Base-by-base conservation (phyloP, 1,140 invertebrate genomes). In the Meloidogyne chitwoodi region DNA sequence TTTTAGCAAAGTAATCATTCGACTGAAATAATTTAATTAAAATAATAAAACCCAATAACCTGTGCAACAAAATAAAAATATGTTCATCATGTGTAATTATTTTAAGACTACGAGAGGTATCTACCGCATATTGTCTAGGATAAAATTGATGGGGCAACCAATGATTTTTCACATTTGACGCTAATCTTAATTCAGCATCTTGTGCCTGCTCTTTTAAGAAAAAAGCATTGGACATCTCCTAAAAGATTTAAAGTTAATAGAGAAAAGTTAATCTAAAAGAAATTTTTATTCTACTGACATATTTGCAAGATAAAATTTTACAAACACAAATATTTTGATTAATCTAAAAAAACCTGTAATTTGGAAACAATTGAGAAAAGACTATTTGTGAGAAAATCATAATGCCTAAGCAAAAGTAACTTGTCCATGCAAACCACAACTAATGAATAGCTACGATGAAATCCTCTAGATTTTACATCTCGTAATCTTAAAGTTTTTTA, bases 111-210 rank as follows among this genome's bases (percentile, higher is more conserved):
- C 79, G 22, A 16, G 73, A 72, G 11, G 79, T 80, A 44, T 80
- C 79, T 24, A 82, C 10, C 0, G 79, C 27, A 65, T 75, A 56
- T 27, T 70, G 72, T 10, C 63, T 64, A 14, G 79, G 67, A 48
- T 82, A 80, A 38, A 80, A 80, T n/a, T 81, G 81, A 6, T 77
- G 72, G 5, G 79, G 79, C 38, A 80, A 38, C 70, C 69, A 81
- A 70, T 75, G 63, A 22, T 70, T 27, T 56, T 48, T 68, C 34
- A 76, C 75, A 27, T 77, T 74, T 24, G 80, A 65, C 8, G 74
- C 79, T 41, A 80, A 44, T 34, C 80, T 62, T 27, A 80, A 56
- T 62, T 80, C 79, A 10, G 29, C 65, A 69, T 79, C 77, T 27
- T 29, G 19, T 22, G 80, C 64, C 38, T 80, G 79, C 48, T 80